These are phyloP conservation scores for Oryzias woworae DNA, from an alignment of 2,113 vertebrate genomes.

Conservation along the genomic window DNA sequence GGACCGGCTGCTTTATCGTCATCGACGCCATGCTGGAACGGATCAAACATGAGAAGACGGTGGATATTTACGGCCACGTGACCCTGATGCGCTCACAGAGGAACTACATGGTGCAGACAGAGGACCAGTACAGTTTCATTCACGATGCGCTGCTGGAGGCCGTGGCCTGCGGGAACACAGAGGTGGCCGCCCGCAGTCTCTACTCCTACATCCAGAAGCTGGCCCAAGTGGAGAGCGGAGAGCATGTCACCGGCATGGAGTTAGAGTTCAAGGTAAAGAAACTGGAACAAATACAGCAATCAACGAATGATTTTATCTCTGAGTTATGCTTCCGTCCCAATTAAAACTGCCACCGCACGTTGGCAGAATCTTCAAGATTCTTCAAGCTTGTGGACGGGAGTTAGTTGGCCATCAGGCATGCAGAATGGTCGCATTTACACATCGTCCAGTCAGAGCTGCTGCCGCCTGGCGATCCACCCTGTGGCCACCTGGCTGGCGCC, in stretches of 20 bases:
- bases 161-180: conserved; percentile 94
- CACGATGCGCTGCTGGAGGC: conserved; percentile 97
- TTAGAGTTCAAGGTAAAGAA: conserved; percentile 93
- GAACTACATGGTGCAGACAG: conserved; percentile 99
- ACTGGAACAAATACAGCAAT: not conserved
- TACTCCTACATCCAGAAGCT: conserved; percentile 97
- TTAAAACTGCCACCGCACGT: no score
- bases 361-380: no score
- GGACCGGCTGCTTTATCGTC: conserved; percentile 97
- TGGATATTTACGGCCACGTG: conserved; percentile 96
- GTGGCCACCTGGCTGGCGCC: no score
- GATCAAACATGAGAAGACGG: conserved; percentile 95
- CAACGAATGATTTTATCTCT: not conserved
- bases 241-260: conserved; percentile 97
- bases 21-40: conserved; percentile 98
- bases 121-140: conserved; percentile 99
- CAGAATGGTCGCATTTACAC: no score
- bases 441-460: no score
- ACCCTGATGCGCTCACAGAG: conserved; percentile 96
- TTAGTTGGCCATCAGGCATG: no score
- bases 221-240: conserved; percentile 89
- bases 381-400: no score
- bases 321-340: not conserved
- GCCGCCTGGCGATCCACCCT: no score
- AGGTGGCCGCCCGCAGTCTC: conserved; percentile 92